Percentiles rank a stretch among this genome's conserved stretches.
Evolutionary conservation across 2,888 invertebrate species (phyloP).

Genomic region (Tubulanus polymorphus): DNA sequence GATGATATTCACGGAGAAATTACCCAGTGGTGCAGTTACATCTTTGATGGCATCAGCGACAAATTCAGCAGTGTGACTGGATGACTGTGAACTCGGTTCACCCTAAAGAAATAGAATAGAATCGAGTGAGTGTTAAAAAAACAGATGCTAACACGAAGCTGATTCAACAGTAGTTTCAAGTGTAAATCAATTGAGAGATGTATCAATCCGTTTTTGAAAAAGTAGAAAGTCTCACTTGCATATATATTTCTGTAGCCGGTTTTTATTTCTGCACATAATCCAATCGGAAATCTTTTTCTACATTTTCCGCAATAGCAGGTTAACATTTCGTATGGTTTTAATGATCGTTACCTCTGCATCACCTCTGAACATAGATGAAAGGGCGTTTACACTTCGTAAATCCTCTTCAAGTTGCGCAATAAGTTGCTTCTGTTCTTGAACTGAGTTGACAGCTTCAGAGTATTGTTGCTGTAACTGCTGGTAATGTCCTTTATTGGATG

Average conservation of each 20-base stretch:
- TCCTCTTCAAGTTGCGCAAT: slow-evolving; percentile 54
- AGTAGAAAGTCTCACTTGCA: too few relatives aligned
- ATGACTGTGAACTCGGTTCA: slow-evolving; percentile 25
- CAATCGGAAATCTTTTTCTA: too few relatives aligned
- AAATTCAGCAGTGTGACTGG: slow-evolving; percentile 29
- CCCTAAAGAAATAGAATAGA: slow-evolving; percentile 21
- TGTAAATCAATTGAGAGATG: too few relatives aligned
- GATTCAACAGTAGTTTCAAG: too few relatives aligned
- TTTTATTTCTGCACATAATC: too few relatives aligned
- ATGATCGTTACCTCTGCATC: slow-evolving; percentile 45
- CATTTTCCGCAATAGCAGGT: too few relatives aligned
- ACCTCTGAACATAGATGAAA: slow-evolving; percentile 52
- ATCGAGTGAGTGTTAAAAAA: too few relatives aligned
- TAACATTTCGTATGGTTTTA: not conserved
- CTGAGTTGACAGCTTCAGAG: slow-evolving; percentile 36
- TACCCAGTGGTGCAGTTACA: slow-evolving; percentile 16
- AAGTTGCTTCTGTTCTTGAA: slow-evolving; percentile 49
- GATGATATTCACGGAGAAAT: not conserved
- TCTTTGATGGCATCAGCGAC: slow-evolving; percentile 46
- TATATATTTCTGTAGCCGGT: too few relatives aligned
- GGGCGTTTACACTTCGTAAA: slow-evolving; percentile 51
- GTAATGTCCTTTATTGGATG: slow-evolving; percentile 16
- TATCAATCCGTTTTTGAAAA: too few relatives aligned
- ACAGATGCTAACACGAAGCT: too few relatives aligned
- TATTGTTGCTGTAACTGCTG: slow-evolving; percentile 40